These are phyloP conservation scores for Matsumyia berberina DNA, from an alignment of 2,888 invertebrate species.

Conservation along the genomic window DNA sequence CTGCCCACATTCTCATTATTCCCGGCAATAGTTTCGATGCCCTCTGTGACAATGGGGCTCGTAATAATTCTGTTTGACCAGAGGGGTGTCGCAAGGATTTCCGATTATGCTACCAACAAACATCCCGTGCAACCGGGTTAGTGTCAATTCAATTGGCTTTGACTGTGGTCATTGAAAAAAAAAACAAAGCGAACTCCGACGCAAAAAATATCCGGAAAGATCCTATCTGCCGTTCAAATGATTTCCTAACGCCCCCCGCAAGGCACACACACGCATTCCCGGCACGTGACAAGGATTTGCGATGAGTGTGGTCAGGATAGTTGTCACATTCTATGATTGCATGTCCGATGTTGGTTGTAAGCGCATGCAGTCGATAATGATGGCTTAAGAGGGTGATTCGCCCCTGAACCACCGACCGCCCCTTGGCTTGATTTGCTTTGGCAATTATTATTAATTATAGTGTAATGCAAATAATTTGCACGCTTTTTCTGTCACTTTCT, in stretches of 20 bases:
- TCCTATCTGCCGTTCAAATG: constrained; percentile 54
- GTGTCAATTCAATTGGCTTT: constrained; percentile 75
- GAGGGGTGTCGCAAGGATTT: constrained; percentile 28
- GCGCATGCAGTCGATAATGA: constrained; percentile 56
- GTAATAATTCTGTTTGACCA: constrained; percentile 66
- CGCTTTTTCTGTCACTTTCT: constrained; percentile 55
- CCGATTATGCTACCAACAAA: constrained; percentile 48
- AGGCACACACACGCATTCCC: constrained; percentile 34
- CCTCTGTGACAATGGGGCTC: constrained; percentile 37
- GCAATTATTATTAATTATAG: constrained; percentile 75
- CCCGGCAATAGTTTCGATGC: constrained; percentile 25
- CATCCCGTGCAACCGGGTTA: constrained; percentile 47
- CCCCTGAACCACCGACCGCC: too few species aligned
- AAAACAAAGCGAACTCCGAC: constrained; percentile 33
- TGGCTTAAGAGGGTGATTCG: constrained; percentile 51
- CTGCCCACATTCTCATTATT: constrained; percentile 49
- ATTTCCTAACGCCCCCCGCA: neutral
- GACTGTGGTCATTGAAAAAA: constrained; percentile 57
- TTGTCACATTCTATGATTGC: constrained; percentile 71
- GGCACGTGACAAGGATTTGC: constrained; percentile 71
- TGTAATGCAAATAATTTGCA: constrained; percentile 73
- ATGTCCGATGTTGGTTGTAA: constrained; percentile 65
- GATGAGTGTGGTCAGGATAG: constrained; percentile 65
- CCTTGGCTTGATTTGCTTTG: constrained; percentile 68
- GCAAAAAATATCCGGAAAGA: constrained; percentile 20